Conservation (phyloP, 2,888 invertebrate genomes). For the Abrostola tripartita region DNA sequence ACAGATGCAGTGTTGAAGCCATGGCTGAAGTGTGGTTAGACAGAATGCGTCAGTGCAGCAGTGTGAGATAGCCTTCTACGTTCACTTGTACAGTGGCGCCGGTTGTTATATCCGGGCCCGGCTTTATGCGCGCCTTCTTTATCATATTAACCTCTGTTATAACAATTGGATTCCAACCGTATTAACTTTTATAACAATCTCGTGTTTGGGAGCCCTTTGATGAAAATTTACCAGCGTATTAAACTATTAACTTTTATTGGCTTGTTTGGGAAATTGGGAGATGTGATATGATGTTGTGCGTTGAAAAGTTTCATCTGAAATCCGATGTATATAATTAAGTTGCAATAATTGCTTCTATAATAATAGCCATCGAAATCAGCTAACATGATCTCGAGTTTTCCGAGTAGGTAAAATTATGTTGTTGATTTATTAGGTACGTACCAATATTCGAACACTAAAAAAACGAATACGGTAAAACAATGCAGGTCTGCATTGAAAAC, state of each 20-base stretch:
- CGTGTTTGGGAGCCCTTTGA: conserved; percentile 18
- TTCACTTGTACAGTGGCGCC: background rate
- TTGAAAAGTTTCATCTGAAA: background rate
- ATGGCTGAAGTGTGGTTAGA: too few species aligned
- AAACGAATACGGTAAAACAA: too few species aligned
- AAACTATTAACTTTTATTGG: conserved; percentile 33
- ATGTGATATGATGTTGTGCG: background rate
- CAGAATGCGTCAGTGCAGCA: too few species aligned
- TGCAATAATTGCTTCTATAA: too few species aligned
- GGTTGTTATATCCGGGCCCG: background rate
- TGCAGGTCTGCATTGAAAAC: too few species aligned
- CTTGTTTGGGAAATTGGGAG: conserved; percentile 31
- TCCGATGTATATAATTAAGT: too few species aligned
- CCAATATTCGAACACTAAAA: too few species aligned
- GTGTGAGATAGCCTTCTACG: background rate
- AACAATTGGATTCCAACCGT: conserved; percentile 19
- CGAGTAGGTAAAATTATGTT: too few species aligned
- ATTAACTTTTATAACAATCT: conserved; percentile 29
- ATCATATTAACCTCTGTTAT: conserved; percentile 18
- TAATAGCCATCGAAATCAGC: too few species aligned
- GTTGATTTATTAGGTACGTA: too few species aligned
- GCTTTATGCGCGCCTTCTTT: conserved; percentile 3
- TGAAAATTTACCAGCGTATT: conserved; percentile 26
- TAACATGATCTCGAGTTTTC: too few species aligned
- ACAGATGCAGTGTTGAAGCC: too few species aligned